Evolutionary conservation across 2,113 vertebrate genomes (phyloP), one percentile per base, ranked within the genome.

Genomic region (Oreochromis niloticus): DNA sequence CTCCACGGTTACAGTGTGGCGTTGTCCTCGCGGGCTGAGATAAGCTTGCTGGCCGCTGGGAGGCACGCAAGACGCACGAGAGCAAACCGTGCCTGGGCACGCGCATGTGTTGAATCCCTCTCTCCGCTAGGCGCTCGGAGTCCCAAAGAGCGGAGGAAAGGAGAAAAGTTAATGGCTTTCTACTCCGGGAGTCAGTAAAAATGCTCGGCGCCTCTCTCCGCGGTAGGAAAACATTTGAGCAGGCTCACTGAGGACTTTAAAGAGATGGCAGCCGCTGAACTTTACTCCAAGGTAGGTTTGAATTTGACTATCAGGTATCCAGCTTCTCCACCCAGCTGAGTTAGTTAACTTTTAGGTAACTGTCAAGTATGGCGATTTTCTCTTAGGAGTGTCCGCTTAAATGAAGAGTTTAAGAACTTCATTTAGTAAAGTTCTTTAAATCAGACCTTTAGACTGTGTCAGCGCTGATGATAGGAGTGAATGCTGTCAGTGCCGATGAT

Each of bases 251-350:
- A 85, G 50, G 12, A 27, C 43, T 22, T 24, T 41, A 9, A 32
- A 84, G 93, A 92, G 93, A 98, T 98, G 98, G 97, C 97, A 88
- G 95, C 97, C 41, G 95, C 96, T 16, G 97, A 97, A 93, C 97
- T 98, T n/a, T 98, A 98, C 94, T 96, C 97, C 22, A 97, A 98
- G 97, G 98, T 99, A 95, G 92, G 91, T 6, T 59, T 41, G 14
- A 27, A 61, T 22, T 22, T 81, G 17, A 13, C 34, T 56, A 48
- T 54, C 12, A 19, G n/a, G 17, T 50, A 61, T 43, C 85, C 39
- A 84, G 7, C 82, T 52, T 78, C 27, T 81, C 50, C 36, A 27
- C 68, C 13, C 8, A 55, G 63, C 81, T 52, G 39, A 86, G 22
- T 61, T 63, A 61, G 48, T 66, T 22, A 9, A 57, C 16, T 27